Evolutionary conservation across 2,113 vertebrate species (phyloP), one percentile per base, ranked within the genome.

Genomic region (Vireo altiloquus): DNA sequence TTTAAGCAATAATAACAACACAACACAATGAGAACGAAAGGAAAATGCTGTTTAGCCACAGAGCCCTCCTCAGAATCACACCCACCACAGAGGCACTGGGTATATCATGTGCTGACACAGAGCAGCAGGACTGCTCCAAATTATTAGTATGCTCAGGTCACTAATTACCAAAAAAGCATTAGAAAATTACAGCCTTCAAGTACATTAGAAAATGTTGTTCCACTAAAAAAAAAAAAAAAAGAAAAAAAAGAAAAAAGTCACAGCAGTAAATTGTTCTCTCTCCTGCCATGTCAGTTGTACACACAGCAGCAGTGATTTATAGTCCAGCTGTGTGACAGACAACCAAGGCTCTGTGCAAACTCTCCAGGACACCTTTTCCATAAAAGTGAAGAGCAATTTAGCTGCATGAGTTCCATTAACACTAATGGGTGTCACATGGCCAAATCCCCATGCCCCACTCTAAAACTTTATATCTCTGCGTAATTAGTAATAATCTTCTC

Each of bases 401-500:
- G 27, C 94, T 87, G 87, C 33, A 5, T 50, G 94, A 90, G 63
- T 57, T 33, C 70, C 70, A 96, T 95, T 95, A 96, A 69, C 94
- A 83, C 71, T 93, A 96, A 96, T 89, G 82, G 79, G 66, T 68
- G 79, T 92, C 96, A 96, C 94, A 64, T 10, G 33, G 92, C 54
- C 92, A 95, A 91, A 92, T 63, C 90, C 83, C 88, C 28, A 13
- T 35, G 68, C 19, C 83, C 59, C 78, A 19, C 72, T 95, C 82
- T 59, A 37, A 89, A 96, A 90, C 37, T 53, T 76, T 54, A 1
- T 21, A 28, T 74, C 60, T 77, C 54, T 27, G 28, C 65, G 66
- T 70, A 94, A 97, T 96, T 92, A 83, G 84, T 71, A 97, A 89
- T 86, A 57, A 87, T 96, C 95, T 92, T n/a, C 75, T 94, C 93